Evolutionary conservation across 2,888 invertebrate genomes (phyloP), one percentile per base, ranked within the genome.

Genomic region (Dicranocentrus wangi): DNA sequence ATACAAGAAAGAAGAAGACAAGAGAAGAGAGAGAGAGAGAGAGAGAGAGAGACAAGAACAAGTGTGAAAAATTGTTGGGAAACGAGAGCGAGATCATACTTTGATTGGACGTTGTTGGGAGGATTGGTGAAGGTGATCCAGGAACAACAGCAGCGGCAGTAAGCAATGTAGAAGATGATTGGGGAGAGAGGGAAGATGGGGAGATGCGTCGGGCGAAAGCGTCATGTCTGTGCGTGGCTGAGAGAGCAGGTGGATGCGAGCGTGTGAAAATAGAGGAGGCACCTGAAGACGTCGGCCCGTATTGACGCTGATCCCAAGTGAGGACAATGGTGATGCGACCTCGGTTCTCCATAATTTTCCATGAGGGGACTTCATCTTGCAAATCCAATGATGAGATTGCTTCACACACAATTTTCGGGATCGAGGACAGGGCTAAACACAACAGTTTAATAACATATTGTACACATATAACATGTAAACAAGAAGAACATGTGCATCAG

Each of bases 341-440:
- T 92, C 96, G 95, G 93, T 96, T 96, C 93, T 97, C 97, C 96
- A 96, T 96, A 91, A 97, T 96, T 91, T 97, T 97, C 97, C 97
- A 97, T 91, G 96, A 95, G 89, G 97, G 96, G 89, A 96, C 95
- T 91, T 96, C 72, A 78, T 79, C 78, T 77, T 61, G 68, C 39
- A 71, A 70, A 91, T 96, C 95, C 91, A 97, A 91, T 87, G 96
- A 95, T 92, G 95, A 95, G 90, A 97, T 96, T 89, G 97, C 96
- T 92, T 97, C 97, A 93, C 96, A 97, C 90, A 97, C 96, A 92
- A 97, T 97, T 91, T 95, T 94, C 88, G 98, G 98, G 88, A 97
- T 96, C 88, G 96, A 95, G 89, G 95, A 94, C 91, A 97, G 95
- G 88, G 95, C 97, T 97, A 91, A 42, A 91, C 90, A 65, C 75